Base-by-base conservation (phyloP, 1,140 invertebrate species). In the Drosophila dunni region DNA sequence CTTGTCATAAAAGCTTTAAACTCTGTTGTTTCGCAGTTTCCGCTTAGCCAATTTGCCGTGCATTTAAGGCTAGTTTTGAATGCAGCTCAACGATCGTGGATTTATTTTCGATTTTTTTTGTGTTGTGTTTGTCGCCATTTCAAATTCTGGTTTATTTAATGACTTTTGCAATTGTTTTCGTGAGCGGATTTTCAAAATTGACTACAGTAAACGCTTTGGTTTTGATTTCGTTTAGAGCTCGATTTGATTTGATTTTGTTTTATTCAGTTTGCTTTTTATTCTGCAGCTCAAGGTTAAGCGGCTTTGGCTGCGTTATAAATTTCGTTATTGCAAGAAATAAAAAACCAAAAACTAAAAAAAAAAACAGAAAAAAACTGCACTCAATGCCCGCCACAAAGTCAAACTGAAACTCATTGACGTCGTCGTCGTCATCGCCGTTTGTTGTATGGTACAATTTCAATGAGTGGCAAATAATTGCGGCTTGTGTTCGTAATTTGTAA, bases 181-280 rank as follows among this genome's bases (percentile, higher is more conserved):
- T 88, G 84, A 88, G 84, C 84, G 84, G 84, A 88, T 88, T 88
- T 88, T 89, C 73, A 89, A 89, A 88, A 86, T 88, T 88, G 79
- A 74, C 70, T 77, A 70, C 71, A 79, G 50, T 85, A 64, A 86
- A 79, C 78, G 74, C 48, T 79, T 58, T 36, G 50, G 24, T 33
- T 69, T 80, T 63, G 56, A 58, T 72, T 78, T 74, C 36, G 50
- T 53, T 53, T 66, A n/a, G 44, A 48, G 9, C 54, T 45, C 24
- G 29, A n/a, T 69, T 53, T 69, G 8, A 46, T 56, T 65, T 61
- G 3, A 38, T 24, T 71, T 57, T 50, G 68, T 65, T 71, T 72
- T 66, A 62, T 70, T 54, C 33, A 51, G 46, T 10, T 15, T 40
- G 10, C 10, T 38, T 10, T 8, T 38, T 56, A 34, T 75, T 68